Percentiles rank a stretch among this genome's conserved stretches.
Evolutionary conservation across 2,888 invertebrate genomes (phyloP).

Genomic region (Liposcelis brunnea): DNA sequence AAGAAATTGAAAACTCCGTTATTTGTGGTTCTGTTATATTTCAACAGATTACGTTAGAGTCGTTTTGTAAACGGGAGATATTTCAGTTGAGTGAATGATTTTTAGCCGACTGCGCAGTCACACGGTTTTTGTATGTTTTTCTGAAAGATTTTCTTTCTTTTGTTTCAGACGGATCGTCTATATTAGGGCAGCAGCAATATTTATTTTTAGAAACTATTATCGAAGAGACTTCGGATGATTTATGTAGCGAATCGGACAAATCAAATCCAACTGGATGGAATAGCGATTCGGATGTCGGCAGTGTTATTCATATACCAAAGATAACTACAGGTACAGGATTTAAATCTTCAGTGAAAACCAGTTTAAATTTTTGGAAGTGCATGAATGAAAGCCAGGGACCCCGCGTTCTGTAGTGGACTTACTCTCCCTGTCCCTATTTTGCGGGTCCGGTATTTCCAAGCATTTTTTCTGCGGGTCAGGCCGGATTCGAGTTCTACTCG

Average conservation of each 20-base stretch:
- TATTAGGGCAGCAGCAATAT: conserved; percentile 31
- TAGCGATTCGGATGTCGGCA: conserved; percentile 63
- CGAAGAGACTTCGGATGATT: conserved; percentile 76
- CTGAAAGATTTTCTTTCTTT: conserved; percentile 12
- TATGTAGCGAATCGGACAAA: conserved; percentile 50
- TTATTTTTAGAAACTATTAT: conserved; percentile 71
- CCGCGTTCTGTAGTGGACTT: too few relatives aligned
- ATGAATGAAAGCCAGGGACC: conserved; percentile 4
- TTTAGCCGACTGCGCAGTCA: too few relatives aligned
- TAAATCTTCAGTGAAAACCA: conserved; percentile 1
- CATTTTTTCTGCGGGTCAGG: too few relatives aligned
- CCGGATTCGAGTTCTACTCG: too few relatives aligned
- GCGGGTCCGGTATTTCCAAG: too few relatives aligned
- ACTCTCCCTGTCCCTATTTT: too few relatives aligned
- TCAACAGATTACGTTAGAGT: too few relatives aligned
- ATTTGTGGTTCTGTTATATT: too few relatives aligned
- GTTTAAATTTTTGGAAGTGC: conserved; percentile 8
- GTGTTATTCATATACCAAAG: conserved; percentile 42
- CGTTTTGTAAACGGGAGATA: too few relatives aligned
- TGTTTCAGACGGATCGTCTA: conserved; percentile 25
- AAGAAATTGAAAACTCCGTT: too few relatives aligned
- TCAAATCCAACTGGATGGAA: conserved; percentile 30
- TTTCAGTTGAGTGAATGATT: neutral
- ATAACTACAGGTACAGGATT: conserved; percentile 14
- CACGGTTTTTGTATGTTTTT: too few relatives aligned